Percentiles rank a stretch among this genome's conserved stretches.
phyloP scores from a whole-genome alignment of 2,113 vertebrate species.

The Acinonyx jubatus region DNA sequence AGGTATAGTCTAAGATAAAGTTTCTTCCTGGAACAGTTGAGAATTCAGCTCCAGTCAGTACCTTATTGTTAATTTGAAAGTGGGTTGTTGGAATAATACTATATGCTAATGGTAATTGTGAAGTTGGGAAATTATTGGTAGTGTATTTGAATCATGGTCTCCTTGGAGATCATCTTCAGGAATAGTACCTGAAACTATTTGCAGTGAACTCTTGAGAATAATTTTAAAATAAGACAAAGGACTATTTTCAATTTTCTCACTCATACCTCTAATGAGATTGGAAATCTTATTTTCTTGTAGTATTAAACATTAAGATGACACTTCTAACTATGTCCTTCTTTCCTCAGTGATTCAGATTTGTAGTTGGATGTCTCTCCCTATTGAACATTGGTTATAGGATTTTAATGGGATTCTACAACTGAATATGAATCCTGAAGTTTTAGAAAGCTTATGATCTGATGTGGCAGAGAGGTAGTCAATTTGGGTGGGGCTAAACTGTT shows the following conservation, averaged over 20 bases:
- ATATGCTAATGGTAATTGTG: background rate
- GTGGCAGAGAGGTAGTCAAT: background rate
- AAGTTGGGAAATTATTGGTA: background rate
- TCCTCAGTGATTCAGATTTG: background rate
- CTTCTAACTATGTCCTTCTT: background rate
- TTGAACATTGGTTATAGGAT: background rate
- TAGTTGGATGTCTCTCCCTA: background rate
- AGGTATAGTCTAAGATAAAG: background rate
- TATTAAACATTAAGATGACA: background rate
- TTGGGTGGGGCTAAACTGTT: background rate
- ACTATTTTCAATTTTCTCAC: background rate
- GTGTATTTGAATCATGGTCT: background rate
- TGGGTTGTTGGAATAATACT: background rate
- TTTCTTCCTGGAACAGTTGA: background rate
- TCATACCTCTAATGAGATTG: background rate
- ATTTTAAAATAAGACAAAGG: background rate
- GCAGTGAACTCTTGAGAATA: background rate
- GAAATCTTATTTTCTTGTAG: background rate
- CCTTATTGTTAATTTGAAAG: conserved; percentile 49
- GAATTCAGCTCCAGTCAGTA: background rate
- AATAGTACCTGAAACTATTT: background rate
- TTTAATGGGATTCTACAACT: background rate
- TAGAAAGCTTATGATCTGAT: background rate
- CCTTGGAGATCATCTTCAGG: background rate
- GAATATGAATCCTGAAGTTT: background rate